Evolutionary conservation across 2,113 vertebrate genomes (phyloP).

Genomic region (Phylloscopus trochilus): DNA sequence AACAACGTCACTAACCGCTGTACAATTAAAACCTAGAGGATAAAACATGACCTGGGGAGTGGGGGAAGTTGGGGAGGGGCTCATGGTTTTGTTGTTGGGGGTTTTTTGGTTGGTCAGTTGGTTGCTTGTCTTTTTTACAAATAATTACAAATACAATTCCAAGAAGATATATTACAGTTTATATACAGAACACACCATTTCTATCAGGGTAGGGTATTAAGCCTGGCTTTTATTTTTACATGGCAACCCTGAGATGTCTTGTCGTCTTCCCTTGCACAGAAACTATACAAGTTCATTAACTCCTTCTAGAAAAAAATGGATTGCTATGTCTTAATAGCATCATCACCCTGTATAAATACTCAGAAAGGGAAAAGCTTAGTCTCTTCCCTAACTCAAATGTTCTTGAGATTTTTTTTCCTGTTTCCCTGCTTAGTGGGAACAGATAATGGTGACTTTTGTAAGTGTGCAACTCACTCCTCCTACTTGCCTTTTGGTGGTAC

Average conservation of each 20-base stretch:
- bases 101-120: conserved; percentile 25
- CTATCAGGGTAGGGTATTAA: conserved; percentile 57
- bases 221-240: conserved; percentile 69
- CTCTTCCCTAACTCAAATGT: conserved; percentile 9
- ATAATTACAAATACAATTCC: conserved; percentile 78
- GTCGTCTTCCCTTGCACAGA: conserved; percentile 54
- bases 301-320: conserved; percentile 52
- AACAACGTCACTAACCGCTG: conserved; percentile 68
- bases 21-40: conserved; percentile 77
- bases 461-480: conserved; percentile 19
- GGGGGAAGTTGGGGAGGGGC: neutral
- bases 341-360: conserved; percentile 54
- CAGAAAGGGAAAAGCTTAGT: conserved; percentile 28
- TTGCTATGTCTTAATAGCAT: conserved; percentile 63
- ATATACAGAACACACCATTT: conserved; percentile 71
- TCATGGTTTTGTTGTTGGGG: neutral
- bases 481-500: conserved; percentile 6
- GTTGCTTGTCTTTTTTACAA: conserved; percentile 73
- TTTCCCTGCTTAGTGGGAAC: conserved; percentile 13
- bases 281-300: conserved; percentile 62
- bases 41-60: conserved; percentile 66
- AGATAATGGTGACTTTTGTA: neutral
- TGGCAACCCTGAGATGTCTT: conserved; percentile 58
- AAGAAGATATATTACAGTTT: conserved; percentile 74
- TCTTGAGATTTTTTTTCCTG: neutral